These are phyloP conservation scores for Heteromormyrus szaboi DNA, from an alignment of 2,797 vertebrate species.

Conservation along the genomic window DNA sequence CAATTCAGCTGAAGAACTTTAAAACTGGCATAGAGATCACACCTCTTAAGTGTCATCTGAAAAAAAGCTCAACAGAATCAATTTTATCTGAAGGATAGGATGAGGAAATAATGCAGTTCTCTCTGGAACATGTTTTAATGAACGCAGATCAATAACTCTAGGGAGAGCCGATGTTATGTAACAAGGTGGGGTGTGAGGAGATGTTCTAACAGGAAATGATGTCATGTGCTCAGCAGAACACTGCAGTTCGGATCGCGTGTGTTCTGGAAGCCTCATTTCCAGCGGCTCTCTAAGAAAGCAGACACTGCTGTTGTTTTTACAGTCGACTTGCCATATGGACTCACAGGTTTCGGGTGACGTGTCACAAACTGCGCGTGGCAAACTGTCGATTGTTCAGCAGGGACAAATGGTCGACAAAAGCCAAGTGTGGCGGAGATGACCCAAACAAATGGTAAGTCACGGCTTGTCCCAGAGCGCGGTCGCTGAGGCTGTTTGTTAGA, in stretches of 20 bases:
- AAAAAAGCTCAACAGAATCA: background rate
- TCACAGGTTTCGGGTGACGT: slow-evolving; percentile 15
- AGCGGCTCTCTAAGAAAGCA: background rate
- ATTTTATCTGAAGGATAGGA: background rate
- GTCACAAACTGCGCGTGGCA: slow-evolving; percentile 29
- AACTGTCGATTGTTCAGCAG: slow-evolving; percentile 38
- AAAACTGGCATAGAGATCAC: background rate
- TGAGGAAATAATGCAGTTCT: background rate
- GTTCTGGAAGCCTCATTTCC: no score
- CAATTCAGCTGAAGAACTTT: background rate
- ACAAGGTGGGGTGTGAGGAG: background rate
- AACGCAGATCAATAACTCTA: background rate
- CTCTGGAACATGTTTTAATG: background rate
- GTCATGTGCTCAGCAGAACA: background rate
- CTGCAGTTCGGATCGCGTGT: background rate
- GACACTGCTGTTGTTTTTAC: background rate
- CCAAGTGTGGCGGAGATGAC: background rate
- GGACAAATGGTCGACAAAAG: slow-evolving; percentile 22
- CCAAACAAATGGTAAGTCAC: background rate
- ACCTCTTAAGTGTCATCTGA: background rate
- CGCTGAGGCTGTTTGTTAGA: background rate
- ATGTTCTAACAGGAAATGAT: background rate
- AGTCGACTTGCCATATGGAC: slow-evolving; percentile 24
- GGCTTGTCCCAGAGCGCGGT: background rate
- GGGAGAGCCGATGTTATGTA: background rate